Conservation (phyloP, 2,888 invertebrate genomes). For the Cantharis nigra region DNA sequence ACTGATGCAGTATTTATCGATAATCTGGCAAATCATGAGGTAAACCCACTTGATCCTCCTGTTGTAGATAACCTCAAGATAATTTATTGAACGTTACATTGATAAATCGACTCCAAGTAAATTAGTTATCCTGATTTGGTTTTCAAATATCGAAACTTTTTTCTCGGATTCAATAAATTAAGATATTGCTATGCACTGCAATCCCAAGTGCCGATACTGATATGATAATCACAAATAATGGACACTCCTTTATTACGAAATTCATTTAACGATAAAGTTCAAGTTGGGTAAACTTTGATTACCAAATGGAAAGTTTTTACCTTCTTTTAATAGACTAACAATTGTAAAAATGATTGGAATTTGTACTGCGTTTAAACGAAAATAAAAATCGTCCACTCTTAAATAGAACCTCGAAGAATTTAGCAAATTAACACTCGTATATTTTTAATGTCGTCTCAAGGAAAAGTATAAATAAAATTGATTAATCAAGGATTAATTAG, state of each 20-base stretch:
- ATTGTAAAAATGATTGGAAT: not conserved
- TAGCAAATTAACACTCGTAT: not conserved
- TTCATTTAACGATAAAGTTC: not conserved
- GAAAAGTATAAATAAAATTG: not conserved
- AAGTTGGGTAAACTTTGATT: not conserved
- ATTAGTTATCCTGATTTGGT: not conserved
- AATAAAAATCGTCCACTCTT: not conserved
- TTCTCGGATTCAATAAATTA: not conserved
- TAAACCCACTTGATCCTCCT: not conserved
- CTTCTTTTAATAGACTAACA: not conserved
- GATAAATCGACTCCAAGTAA: not conserved
- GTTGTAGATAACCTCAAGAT: not conserved
- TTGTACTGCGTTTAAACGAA: not conserved
- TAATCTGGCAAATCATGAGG: not conserved
- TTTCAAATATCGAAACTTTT: not conserved
- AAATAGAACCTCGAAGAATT: not conserved
- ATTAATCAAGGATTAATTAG: not conserved
- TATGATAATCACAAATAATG: not conserved
- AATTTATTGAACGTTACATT: not conserved
- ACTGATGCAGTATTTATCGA: not conserved
- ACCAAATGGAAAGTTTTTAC: not conserved
- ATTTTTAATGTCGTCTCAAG: not conserved
- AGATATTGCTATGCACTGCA: not conserved
- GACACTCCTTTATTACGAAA: not conserved
- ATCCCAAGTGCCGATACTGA: not conserved